These are phyloP conservation scores for Thunnus albacares DNA, from an alignment of 2,797 vertebrate species.

Conservation along the genomic window DNA sequence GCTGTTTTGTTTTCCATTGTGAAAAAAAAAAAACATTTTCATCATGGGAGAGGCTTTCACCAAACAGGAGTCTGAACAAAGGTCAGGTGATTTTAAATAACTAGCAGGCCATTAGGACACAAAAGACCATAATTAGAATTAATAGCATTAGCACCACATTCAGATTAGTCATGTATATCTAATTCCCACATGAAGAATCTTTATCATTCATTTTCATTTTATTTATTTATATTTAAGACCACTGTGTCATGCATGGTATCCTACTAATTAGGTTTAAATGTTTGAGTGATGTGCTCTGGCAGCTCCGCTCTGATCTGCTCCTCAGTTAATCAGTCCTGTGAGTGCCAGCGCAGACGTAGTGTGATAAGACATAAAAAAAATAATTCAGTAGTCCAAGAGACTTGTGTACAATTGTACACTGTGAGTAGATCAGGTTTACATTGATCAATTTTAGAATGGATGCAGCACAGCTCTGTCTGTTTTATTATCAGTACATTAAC, in stretches of 20 bases:
- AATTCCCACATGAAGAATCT: conserved; percentile 48
- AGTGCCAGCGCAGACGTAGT: conserved; percentile 16
- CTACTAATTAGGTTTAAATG: conserved; percentile 65
- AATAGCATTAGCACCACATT: conserved; percentile 52
- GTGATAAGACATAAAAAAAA: conserved; percentile 37
- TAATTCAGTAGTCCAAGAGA: conserved; percentile 29
- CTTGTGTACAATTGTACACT: conserved; percentile 12
- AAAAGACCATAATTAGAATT: conserved; percentile 52
- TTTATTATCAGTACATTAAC: conserved; percentile 7
- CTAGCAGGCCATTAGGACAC: conserved; percentile 28
- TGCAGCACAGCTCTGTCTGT: not conserved
- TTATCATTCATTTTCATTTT: conserved; percentile 56
- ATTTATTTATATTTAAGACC: conserved; percentile 51
- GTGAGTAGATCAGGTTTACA: conserved; percentile 1
- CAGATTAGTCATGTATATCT: conserved; percentile 54
- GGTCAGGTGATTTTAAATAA: conserved; percentile 62
- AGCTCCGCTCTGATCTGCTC: conserved; percentile 50
- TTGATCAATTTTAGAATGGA: conserved; percentile 19
- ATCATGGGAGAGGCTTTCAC: conserved; percentile 32
- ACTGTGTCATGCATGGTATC: conserved; percentile 43
- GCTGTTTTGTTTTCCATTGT: conserved; percentile 51
- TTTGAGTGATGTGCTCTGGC: conserved; percentile 65
- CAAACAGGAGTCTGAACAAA: conserved; percentile 46
- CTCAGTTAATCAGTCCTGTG: conserved; percentile 58
- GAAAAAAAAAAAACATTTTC: not conserved